These are phyloP conservation scores for Oscheius onirici DNA, from an alignment of 2,888 invertebrate genomes.

Conservation along the genomic window DNA sequence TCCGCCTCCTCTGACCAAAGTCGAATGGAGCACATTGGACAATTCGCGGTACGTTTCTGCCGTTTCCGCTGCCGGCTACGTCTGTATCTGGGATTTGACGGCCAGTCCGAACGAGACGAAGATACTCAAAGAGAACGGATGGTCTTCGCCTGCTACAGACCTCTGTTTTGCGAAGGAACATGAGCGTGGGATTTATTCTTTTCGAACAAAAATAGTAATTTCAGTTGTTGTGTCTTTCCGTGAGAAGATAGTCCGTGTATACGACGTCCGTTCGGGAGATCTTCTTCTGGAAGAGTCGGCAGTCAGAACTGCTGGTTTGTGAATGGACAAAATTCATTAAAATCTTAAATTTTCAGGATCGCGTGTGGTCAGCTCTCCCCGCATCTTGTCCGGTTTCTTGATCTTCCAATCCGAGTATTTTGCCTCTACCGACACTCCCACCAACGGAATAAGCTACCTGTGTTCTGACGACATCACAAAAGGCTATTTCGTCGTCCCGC, in stretches of 20 bases:
- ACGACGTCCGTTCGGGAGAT: conserved; percentile 36
- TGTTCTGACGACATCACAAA: conserved; percentile 27
- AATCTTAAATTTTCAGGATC: conserved; percentile 18
- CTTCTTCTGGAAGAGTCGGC: conserved; percentile 39
- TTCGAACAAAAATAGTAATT: not conserved
- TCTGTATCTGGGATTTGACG: conserved; percentile 40
- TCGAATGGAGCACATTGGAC: conserved; percentile 37
- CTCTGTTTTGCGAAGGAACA: conserved; percentile 35
- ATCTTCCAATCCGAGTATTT: conserved; percentile 44
- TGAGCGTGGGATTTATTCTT: conserved; percentile 28
- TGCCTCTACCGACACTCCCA: conserved; percentile 10
- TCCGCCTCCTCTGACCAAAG: conserved; percentile 29
- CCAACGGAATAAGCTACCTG: conserved; percentile 36
- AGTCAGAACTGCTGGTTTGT: conserved; percentile 39
- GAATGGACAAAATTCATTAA: conserved; percentile 35
- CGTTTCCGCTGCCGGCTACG: conserved; percentile 34
- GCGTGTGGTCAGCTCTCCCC: conserved; percentile 34
- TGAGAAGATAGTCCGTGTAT: conserved; percentile 38
- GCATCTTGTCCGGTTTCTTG: conserved; percentile 38
- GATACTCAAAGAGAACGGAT: conserved; percentile 18
- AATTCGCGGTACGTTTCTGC: conserved; percentile 36
- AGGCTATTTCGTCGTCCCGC: conserved; percentile 37
- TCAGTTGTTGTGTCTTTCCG: conserved; percentile 43
- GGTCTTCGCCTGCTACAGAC: conserved; percentile 44
- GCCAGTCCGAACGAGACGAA: conserved; percentile 28